Conservation (phyloP, 2,113 vertebrate species). For the Ovis aries region ARS-UI_Ramb_v3.0 NC_056060.1:46635001-46635500, state of each 20-base stretch:
- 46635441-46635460: not conserved
- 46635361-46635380: not conserved
- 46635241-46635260: not conserved
- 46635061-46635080: constrained; percentile 30
- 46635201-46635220: not conserved
- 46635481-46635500: not conserved
- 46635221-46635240: not conserved
- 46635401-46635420: not conserved
- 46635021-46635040: not conserved
- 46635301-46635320: not conserved
- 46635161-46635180: constrained; percentile 50
- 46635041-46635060: constrained; percentile 29
- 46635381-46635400: not conserved
- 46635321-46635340: too few relatives aligned
- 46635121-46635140: not conserved
- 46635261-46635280: not conserved
- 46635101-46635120: constrained; percentile 50
- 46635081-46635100: not conserved
- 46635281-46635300: not conserved
- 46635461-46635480: not conserved
- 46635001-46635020: constrained; percentile 39
- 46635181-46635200: constrained; percentile 16
- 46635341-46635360: not conserved
- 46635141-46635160: not conserved
- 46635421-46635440: not conserved